Evolutionary conservation across 2,797 vertebrate genomes (phyloP), one percentile per base, ranked within the genome.

Genomic region (Malacoraja senta): DNA sequence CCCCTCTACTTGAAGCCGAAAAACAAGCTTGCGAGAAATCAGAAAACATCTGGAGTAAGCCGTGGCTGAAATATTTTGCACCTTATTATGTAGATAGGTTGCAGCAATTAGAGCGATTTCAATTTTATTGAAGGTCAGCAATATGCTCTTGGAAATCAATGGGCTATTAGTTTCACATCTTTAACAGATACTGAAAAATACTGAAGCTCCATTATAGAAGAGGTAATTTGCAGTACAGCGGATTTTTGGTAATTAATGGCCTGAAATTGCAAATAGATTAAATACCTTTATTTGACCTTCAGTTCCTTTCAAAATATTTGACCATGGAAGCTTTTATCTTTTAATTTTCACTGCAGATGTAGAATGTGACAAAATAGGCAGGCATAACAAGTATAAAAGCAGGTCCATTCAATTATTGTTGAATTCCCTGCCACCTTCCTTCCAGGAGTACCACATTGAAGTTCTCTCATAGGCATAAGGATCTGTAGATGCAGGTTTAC

Each of bases 111-210:
- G 58, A 86, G 61, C 26, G 19, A 86, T 86, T 86, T 65, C 29
- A 65, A 8, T 86, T 86, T 86, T 61, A 86, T 86, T 8, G 63
- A 86, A 63, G n/a, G 61, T 32, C 83, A 86, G n/a, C 63, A 86
- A 19, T n/a, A 63, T 63, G 58, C 8, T 21, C 15, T 86, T 63
- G 29, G 58, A 86, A 65, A 32, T 32, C 61, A 32, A 8, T 32
- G 83, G 29, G 12, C 29, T 61, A 29, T 32, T 86, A 86, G 83
- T 32, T 86, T 86, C 61, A 65, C 61, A 32, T 32, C 29, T 86
- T 65, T 86, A 65, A 86, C 83, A 65, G 15, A 53, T 53, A 53
- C 44, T 53, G 4, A 63, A 86, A 86, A 15, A 65, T 63, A 15
- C 58, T 86, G 83, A 86, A 4, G 58, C 63, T 86, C 29, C 19